Conservation (phyloP, 2,888 invertebrate species). For the Sepiola atlantica region DNA sequence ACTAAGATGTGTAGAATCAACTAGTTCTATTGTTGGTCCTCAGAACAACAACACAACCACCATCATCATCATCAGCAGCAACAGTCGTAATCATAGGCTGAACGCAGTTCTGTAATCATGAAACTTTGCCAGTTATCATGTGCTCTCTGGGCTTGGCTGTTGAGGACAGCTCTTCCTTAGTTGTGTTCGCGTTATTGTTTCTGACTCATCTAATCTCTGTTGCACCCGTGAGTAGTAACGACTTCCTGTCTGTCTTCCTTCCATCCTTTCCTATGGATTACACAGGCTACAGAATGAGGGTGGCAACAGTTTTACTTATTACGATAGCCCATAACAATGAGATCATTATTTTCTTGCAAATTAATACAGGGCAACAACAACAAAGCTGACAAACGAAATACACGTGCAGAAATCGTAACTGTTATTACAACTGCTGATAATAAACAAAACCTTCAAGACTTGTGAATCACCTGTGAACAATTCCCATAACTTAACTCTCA, state of each 20-base stretch:
- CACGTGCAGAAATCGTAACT: not conserved
- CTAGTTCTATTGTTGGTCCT: not conserved
- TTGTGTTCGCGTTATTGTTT: slow-evolving; percentile 11
- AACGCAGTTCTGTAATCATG: not conserved
- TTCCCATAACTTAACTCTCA: not conserved
- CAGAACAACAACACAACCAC: no score
- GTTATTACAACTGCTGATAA: slow-evolving; percentile 12
- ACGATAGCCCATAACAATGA: not conserved
- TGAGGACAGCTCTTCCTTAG: slow-evolving; percentile 12
- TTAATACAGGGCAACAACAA: not conserved
- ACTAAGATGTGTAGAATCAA: not conserved
- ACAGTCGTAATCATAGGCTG: not conserved
- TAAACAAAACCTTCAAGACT: not conserved
- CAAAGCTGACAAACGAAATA: not conserved
- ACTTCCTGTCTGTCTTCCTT: slow-evolving; percentile 21
- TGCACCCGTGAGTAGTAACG: not conserved
- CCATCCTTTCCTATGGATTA: not conserved
- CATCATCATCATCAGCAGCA: not conserved
- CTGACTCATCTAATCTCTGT: not conserved
- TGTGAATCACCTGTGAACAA: not conserved
- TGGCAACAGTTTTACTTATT: not conserved
- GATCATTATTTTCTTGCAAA: not conserved
- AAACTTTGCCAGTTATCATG: slow-evolving; percentile 10
- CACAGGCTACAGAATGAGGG: not conserved
- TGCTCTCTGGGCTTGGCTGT: not conserved